Base-by-base conservation (phyloP, 2,113 vertebrate genomes). In the Zapus hudsonius region DNA sequence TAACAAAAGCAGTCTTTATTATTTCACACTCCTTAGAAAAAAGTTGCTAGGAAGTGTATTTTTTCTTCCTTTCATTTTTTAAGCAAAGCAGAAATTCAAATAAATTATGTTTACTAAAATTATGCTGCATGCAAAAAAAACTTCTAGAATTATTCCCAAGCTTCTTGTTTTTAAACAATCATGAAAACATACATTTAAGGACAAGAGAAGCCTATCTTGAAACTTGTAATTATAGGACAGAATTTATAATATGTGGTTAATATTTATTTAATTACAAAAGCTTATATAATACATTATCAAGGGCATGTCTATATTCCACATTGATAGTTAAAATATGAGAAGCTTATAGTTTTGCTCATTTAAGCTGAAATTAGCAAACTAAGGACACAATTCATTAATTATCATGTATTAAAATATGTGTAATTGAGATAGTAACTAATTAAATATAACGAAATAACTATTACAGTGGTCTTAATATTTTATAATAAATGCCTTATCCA, bases 231-330 rank as follows among this genome's bases (percentile, higher is more conserved):
- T 93, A 36, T 40, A 3, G 4, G 9, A 81, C 81, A 86, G 15
- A 76, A 17, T 82, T 86, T 23, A 81, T 59, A 93, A 83, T 81
- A 87, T 8, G 66, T 47, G 16, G 72, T 78, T 15, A 72, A 80
- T 91, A 59, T 87, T 59, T 93, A 93, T 87, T 79, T 93, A 2
- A 63, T 85, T 91, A 86, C 88, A 78, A 38, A 79, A 83, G 25
- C 2, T 55, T n/a, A n/a, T 33, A 4, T 13, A 9, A 63, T 40
- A 90, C 38, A 90, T 84, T 87, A 80, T 89, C 31, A 76, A 86
- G 90, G 17, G 22, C 20, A 88, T 66, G 16, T 72, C 78, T 5
- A 22, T 81, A 87, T 78, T 89, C 16, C 15, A 94, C 75, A 89
- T 36, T 81, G 4, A 40, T 86, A 76, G 63, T 75, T 76, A 84